Percentiles rank a stretch among this genome's conserved stretches.
These are phyloP conservation scores for Phortica okadai DNA, from an alignment of 2,888 invertebrate genomes.

Conservation along the genomic window DNA sequence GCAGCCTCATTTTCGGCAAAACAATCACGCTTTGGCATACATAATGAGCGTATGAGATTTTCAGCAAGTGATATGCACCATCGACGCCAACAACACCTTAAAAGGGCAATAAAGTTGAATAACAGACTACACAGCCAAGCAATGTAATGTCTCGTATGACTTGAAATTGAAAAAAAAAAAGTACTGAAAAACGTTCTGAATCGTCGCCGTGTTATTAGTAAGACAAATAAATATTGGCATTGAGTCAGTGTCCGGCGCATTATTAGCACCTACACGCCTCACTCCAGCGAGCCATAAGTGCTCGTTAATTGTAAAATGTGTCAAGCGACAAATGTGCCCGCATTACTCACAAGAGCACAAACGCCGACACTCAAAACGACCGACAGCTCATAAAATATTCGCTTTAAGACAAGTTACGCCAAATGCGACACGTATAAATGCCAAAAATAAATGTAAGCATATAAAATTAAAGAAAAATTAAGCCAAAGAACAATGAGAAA, in stretches of 20 bases:
- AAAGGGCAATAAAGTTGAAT: background rate
- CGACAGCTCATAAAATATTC: too few relatives aligned
- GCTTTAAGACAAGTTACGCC: too few relatives aligned
- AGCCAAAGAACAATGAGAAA: too few relatives aligned
- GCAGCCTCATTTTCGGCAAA: background rate
- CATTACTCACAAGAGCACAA: too few relatives aligned
- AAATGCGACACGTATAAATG: too few relatives aligned
- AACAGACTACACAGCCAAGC: background rate
- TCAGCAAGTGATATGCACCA: background rate
- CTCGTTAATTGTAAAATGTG: too few relatives aligned
- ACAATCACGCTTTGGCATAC: background rate
- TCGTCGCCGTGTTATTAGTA: background rate
- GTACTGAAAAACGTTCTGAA: background rate
- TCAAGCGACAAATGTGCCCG: too few relatives aligned
- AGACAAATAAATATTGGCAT: background rate
- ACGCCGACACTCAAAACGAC: too few relatives aligned
- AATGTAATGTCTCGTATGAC: background rate
- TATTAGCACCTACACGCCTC: conserved; percentile 22
- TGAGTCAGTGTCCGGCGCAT: conserved; percentile 8
- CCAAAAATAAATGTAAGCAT: too few relatives aligned
- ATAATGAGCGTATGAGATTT: background rate
- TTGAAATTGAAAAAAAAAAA: background rate
- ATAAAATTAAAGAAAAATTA: too few relatives aligned
- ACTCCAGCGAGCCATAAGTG: too few relatives aligned
- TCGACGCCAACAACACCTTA: background rate